Evolutionary conservation across 2,113 vertebrate species (phyloP).

Genomic region (Chaenogobius annularis): DNA sequence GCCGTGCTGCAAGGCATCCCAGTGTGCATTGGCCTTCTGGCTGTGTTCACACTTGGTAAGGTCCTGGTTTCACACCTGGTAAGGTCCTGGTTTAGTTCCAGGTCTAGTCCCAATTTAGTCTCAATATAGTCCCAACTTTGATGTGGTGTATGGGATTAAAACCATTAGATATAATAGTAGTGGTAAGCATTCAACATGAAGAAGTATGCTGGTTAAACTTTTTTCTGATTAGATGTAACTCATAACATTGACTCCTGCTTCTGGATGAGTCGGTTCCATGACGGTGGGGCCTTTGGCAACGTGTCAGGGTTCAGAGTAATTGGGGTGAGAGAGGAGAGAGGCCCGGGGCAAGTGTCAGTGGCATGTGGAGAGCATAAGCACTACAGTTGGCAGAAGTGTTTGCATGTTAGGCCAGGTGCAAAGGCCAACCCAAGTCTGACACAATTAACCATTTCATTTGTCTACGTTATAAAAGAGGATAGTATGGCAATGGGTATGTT

Average conservation of each 20-base stretch:
- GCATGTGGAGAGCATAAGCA: constrained; percentile 16
- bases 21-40: too few relatives aligned
- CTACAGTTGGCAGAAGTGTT: constrained; percentile 60
- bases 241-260: neutral
- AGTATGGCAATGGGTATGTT: constrained; percentile 46
- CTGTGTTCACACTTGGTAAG: too few relatives aligned
- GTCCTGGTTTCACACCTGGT: too few relatives aligned
- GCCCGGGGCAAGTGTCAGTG: constrained; percentile 39
- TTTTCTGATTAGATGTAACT: neutral
- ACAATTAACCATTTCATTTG: constrained; percentile 66
- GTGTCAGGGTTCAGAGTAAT: constrained; percentile 43
- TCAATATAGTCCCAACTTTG: neutral
- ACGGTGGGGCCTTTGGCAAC: constrained; percentile 37
- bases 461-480: constrained; percentile 59
- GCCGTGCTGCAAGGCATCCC: too few relatives aligned
- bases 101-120: neutral
- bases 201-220: too few relatives aligned
- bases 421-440: constrained; percentile 50
- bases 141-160: too few relatives aligned
- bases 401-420: constrained; percentile 56
- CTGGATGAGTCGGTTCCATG: constrained; percentile 31
- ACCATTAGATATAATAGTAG: too few relatives aligned
- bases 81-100: neutral
- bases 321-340: constrained; percentile 33
- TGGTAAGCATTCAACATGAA: too few relatives aligned